Conservation (phyloP, 2,113 vertebrate genomes). For the Scolopax mira region DNA sequence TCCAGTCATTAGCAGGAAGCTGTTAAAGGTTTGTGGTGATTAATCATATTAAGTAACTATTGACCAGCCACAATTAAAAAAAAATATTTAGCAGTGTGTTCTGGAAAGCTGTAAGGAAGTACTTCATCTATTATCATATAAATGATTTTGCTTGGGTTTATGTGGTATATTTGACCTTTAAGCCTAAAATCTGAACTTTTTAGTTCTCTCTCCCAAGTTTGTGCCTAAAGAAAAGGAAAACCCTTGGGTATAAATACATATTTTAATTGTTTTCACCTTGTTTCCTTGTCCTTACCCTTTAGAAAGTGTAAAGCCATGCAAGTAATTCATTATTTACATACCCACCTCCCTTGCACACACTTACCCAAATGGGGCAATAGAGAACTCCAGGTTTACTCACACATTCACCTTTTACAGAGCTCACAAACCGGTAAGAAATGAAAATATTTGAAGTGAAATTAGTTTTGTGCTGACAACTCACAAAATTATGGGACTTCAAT, state of each 20-base stretch:
- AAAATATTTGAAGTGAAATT: conserved; percentile 22
- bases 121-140: background rate
- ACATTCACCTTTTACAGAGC: background rate
- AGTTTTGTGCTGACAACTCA: conserved; percentile 3
- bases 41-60: conserved; percentile 15
- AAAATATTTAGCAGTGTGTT: background rate
- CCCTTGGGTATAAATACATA: background rate
- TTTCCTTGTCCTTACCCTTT: background rate
- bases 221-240: background rate
- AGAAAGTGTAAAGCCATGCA: background rate
- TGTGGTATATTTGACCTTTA: background rate
- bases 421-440: background rate
- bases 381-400: background rate
- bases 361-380: background rate
- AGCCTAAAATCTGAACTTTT: background rate
- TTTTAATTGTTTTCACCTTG: background rate
- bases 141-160: background rate
- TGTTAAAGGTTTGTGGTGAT: background rate
- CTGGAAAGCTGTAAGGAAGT: background rate
- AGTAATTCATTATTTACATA: background rate
- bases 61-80: conserved; percentile 1
- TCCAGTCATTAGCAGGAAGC: conserved; percentile 22
- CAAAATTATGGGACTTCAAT: background rate
- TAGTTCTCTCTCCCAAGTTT: no score
- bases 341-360: background rate